Evolutionary conservation across 2,113 vertebrate species (phyloP).

Genomic region (Osmerus eperlanus): DNA sequence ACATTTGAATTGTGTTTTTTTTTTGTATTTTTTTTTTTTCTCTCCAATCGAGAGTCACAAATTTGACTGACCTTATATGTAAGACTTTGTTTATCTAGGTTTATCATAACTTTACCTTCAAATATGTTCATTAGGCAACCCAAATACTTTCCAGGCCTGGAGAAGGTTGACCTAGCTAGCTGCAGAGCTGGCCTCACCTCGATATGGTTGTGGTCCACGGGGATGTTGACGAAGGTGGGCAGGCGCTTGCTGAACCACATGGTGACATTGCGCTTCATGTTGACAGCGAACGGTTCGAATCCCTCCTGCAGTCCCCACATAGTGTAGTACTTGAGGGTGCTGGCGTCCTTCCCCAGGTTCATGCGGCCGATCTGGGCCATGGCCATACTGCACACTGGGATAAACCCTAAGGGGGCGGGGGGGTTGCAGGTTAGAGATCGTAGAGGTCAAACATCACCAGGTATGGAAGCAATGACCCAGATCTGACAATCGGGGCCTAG

Average conservation of each 20-base stretch:
- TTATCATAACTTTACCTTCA: no score
- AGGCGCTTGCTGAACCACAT: slow-evolving; percentile 99
- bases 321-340: slow-evolving; percentile 94
- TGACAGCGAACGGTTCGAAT: slow-evolving; percentile 95
- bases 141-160: no score
- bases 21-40: no score
- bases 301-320: slow-evolving; percentile 98
- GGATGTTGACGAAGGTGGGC: slow-evolving; percentile 92
- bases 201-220: slow-evolving; percentile 82
- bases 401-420: slow-evolving; percentile 74
- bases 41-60: no score
- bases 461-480: no score
- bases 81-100: no score
- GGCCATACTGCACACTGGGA: slow-evolving; percentile 89
- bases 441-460: no score
- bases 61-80: no score
- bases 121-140: no score
- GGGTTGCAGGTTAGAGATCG: neutral
- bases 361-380: slow-evolving; percentile 89
- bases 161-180: no score
- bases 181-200: slow-evolving; percentile 72
- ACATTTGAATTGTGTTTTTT: no score
- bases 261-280: slow-evolving; percentile 95
- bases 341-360: slow-evolving; percentile 94
- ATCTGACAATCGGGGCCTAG: no score